Conservation (phyloP, 2,888 invertebrate genomes). For the Aphidius colemani region DNA sequence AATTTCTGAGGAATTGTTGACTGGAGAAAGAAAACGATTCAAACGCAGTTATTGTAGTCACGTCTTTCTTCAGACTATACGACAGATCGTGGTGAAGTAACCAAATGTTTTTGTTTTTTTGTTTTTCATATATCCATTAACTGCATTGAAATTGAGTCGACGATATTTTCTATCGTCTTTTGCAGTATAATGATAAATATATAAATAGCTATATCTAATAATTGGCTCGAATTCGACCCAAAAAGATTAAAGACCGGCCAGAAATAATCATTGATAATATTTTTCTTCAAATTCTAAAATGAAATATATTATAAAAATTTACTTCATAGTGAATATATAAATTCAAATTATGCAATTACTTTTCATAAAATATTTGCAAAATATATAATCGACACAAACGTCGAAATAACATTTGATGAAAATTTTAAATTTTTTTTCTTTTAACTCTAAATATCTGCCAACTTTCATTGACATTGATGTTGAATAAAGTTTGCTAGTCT, state of each 20-base stretch:
- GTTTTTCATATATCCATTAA: constrained; percentile 42
- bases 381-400: too few species aligned
- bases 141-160: constrained; percentile 40
- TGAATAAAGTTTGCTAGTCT: background rate
- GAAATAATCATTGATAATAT: too few species aligned
- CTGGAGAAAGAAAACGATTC: constrained; percentile 13
- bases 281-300: too few species aligned
- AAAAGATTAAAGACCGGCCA: too few species aligned
- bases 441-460: background rate
- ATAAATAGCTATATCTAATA: background rate
- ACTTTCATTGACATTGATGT: background rate
- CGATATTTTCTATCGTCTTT: background rate
- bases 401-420: background rate
- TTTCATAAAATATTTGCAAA: too few species aligned
- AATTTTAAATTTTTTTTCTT: background rate
- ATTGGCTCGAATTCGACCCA: too few species aligned
- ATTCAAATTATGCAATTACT: too few species aligned
- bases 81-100: constrained; percentile 30
- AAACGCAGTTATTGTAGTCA: constrained; percentile 45
- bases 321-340: too few species aligned
- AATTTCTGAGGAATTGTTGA: constrained; percentile 22
- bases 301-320: too few species aligned
- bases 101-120: constrained; percentile 29
- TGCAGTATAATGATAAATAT: background rate
- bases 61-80: constrained; percentile 35